These are phyloP conservation scores for Pseudococcus jackbeardsleyi DNA, from an alignment of 2,888 invertebrate species.

Conservation along the genomic window DNA sequence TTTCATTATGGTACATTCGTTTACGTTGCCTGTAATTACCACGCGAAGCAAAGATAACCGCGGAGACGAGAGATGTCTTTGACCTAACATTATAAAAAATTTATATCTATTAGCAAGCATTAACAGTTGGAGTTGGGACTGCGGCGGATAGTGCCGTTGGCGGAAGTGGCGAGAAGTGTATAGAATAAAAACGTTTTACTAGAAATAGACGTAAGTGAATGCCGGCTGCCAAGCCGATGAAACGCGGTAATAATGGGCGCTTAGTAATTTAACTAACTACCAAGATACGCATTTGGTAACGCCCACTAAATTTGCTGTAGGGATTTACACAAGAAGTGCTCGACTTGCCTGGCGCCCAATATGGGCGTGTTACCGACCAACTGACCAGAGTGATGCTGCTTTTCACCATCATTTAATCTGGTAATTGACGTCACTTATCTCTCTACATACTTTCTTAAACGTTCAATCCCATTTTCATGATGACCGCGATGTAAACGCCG, in stretches of 20 bases:
- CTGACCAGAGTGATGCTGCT: constrained; percentile 57
- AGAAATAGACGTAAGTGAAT: constrained; percentile 61
- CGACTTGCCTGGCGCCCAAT: constrained; percentile 61
- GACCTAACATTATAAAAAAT: constrained; percentile 61
- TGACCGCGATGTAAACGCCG: neutral
- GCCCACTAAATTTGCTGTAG: constrained; percentile 63
- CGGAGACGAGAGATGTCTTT: constrained; percentile 59
- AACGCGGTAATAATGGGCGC: constrained; percentile 64
- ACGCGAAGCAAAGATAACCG: neutral
- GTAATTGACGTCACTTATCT: constrained; percentile 45
- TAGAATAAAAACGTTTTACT: constrained; percentile 59
- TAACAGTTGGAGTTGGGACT: constrained; percentile 58
- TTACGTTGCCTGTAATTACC: constrained; percentile 48
- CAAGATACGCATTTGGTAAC: constrained; percentile 64
- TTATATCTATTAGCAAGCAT: constrained; percentile 62
- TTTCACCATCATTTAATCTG: constrained; percentile 60
- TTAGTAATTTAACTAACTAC: constrained; percentile 64
- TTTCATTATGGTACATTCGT: constrained; percentile 56
- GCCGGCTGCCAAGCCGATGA: constrained; percentile 62
- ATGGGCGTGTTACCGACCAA: constrained; percentile 64
- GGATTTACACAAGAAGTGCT: constrained; percentile 56
- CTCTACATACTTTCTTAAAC: constrained; percentile 35
- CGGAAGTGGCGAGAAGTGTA: constrained; percentile 63
- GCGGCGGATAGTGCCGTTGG: constrained; percentile 47
- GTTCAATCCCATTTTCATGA: constrained; percentile 13